Evolutionary conservation across 1,140 invertebrate species (phyloP).

Genomic region (Drosophila dunni): DNA sequence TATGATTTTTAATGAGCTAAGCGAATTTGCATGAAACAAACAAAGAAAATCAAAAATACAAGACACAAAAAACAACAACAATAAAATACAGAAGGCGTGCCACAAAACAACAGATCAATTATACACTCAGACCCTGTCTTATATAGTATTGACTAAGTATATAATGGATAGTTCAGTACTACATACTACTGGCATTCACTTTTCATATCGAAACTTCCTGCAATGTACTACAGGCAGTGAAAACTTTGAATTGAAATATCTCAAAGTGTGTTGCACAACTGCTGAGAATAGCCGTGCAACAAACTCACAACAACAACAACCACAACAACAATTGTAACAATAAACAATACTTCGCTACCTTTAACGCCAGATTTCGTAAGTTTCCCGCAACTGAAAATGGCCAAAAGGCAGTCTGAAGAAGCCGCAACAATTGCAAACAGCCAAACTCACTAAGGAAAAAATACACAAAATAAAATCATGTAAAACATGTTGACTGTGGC

Average conservation of each 20-base stretch:
- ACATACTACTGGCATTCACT: slow-evolving; percentile 38
- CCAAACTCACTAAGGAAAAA: slow-evolving; percentile 10
- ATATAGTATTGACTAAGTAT: slow-evolving; percentile 12
- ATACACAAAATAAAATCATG: slow-evolving; percentile 1
- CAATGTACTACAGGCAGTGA: slow-evolving; percentile 16
- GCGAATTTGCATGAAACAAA: slow-evolving; percentile 42
- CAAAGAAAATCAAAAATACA: slow-evolving; percentile 28
- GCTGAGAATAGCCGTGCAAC: slow-evolving; percentile 49
- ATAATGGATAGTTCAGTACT: neutral
- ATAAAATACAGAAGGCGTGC: slow-evolving; percentile 56
- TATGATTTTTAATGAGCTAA: slow-evolving; percentile 57
- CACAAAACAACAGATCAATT: slow-evolving; percentile 57
- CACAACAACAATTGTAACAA: slow-evolving; percentile 32
- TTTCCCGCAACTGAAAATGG: slow-evolving; percentile 48
- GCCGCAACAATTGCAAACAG: slow-evolving; percentile 43
- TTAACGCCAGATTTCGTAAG: slow-evolving; percentile 53
- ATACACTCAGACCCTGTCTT: slow-evolving; percentile 25
- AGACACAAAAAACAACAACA: neutral
- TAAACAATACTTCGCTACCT: slow-evolving; percentile 40
- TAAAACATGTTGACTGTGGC: neutral
- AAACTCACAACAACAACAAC: neutral
- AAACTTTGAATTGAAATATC: slow-evolving; percentile 38
- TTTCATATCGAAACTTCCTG: slow-evolving; percentile 46
- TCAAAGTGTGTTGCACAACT: slow-evolving; percentile 45
- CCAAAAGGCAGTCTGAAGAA: slow-evolving; percentile 52